Conservation (phyloP, 2,113 vertebrate genomes). For the Corythornis cristatus region DNA sequence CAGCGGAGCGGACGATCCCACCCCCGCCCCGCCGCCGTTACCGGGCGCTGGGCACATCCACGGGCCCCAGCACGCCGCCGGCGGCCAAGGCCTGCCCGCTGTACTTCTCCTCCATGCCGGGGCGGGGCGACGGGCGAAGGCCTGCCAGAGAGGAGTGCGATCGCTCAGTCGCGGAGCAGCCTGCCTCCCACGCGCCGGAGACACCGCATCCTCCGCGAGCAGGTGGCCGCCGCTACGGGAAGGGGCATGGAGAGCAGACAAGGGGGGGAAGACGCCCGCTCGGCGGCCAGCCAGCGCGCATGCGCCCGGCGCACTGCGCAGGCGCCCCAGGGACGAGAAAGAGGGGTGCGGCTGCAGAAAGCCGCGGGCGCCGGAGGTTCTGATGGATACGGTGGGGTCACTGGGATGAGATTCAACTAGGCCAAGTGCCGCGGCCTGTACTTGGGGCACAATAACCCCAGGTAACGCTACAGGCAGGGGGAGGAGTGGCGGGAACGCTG, state of each 20-base stretch:
- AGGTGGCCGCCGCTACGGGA: background rate
- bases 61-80: slow-evolving; percentile 82
- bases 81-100: slow-evolving; percentile 85
- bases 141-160: background rate
- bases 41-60: slow-evolving; percentile 86
- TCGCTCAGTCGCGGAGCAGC: background rate
- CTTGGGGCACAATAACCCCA: no score
- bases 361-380: background rate
- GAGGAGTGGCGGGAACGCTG: no score
- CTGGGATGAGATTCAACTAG: accelerated
- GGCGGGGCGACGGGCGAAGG: no score
- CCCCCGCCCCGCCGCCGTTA: slow-evolving; percentile 5
- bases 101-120: slow-evolving; percentile 87
- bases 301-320: background rate
- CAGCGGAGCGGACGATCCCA: background rate
- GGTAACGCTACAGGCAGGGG: no score
- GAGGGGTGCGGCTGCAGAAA: no score
- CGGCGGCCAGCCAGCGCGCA: background rate
- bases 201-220: background rate
- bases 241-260: no score
- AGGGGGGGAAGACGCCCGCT: no score
- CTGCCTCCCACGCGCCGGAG: background rate
- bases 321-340: background rate
- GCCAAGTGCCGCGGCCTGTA: no score
- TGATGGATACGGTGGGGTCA: accelerated